Conservation (phyloP, 2,113 vertebrate species). For the Pampusana beccarii region DNA sequence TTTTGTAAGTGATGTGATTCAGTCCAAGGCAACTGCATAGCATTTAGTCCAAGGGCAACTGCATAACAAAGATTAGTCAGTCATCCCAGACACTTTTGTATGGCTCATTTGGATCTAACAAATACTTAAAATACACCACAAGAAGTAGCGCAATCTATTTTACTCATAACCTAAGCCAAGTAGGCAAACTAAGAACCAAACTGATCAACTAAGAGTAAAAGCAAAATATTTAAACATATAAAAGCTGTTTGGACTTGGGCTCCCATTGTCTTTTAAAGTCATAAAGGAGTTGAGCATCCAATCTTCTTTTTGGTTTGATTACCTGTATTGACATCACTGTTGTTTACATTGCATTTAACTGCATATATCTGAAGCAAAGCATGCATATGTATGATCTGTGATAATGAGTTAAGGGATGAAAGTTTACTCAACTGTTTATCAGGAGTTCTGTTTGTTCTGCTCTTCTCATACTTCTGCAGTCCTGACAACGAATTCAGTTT, state of each 20-base stretch:
- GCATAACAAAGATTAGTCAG: neutral
- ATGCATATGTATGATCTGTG: neutral
- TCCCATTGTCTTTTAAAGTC: neutral
- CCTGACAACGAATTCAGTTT: neutral
- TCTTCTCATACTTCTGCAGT: neutral
- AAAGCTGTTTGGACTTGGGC: neutral
- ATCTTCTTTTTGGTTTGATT: neutral
- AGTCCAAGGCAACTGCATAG: neutral
- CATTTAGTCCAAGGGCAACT: neutral
- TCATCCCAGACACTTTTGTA: neutral
- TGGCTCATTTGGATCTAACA: neutral
- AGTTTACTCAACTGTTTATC: neutral
- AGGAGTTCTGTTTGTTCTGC: neutral
- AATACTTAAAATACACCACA: neutral
- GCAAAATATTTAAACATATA: neutral
- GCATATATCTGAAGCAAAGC: neutral
- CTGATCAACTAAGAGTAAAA: neutral
- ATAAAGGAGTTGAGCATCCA: neutral
- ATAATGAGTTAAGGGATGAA: accelerated
- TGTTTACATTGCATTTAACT: neutral
- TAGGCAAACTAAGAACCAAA: neutral
- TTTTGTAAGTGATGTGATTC: neutral
- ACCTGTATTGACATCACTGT: neutral
- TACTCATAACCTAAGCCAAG: neutral
- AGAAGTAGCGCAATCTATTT: neutral